Conservation (phyloP, 23 tunicate species). For the Corella eumyota region DNA sequence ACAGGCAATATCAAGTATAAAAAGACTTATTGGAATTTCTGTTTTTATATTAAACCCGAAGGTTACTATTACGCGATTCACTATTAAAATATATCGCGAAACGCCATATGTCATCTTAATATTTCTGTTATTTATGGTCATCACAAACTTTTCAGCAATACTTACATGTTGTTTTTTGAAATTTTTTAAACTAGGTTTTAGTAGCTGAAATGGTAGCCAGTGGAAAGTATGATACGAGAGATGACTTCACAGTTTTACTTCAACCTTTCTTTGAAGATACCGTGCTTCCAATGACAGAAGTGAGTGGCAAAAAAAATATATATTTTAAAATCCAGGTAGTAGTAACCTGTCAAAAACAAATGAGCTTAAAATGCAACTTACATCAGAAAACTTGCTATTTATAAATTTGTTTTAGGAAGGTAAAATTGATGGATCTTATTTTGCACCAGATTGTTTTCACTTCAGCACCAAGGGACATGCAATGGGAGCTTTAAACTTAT, state of each 20-base stretch:
- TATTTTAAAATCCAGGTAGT: not conserved
- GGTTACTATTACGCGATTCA: no score
- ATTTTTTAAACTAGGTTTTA: slow-evolving; percentile 9
- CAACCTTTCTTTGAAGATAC: slow-evolving; percentile 47
- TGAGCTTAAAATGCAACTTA: not conserved
- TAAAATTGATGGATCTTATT: slow-evolving; percentile 68
- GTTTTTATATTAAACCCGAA: no score
- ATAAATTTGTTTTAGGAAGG: slow-evolving; percentile 29
- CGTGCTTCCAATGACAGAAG: slow-evolving; percentile 39
- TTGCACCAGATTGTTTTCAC: slow-evolving; percentile 95
- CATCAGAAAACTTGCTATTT: not conserved
- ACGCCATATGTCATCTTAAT: not conserved
- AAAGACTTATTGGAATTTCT: no score
- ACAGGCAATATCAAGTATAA: slow-evolving; percentile 45
- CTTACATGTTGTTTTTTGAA: not conserved
- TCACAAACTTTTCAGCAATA: not conserved
- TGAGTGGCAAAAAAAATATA: not conserved
- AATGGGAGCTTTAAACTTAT: slow-evolving; percentile 77
- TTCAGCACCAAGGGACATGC: slow-evolving; percentile 88
- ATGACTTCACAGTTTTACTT: slow-evolving; percentile 38
- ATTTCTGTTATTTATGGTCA: not conserved
- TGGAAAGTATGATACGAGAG: slow-evolving; percentile 30
- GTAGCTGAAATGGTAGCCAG: slow-evolving; percentile 18
- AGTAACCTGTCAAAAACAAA: not conserved
- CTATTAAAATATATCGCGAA: not conserved